phyloP scores from a whole-genome alignment of 1,140 invertebrate species.

The Macrotrachela quadricornifera region DNA sequence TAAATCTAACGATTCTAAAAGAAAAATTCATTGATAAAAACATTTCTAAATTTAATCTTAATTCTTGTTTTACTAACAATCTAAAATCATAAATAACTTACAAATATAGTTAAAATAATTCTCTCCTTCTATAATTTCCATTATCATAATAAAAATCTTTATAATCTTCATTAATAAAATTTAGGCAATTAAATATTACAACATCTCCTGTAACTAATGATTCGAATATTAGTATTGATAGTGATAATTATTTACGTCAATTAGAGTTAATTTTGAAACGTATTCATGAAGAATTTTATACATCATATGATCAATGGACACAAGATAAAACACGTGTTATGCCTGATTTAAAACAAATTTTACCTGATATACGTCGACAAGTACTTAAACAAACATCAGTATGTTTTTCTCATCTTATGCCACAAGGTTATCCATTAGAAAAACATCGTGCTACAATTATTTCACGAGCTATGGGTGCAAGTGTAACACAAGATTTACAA shows the following conservation, averaged over 20 bases:
- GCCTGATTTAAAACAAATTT: slow-evolving; percentile 6
- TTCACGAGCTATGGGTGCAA: not conserved
- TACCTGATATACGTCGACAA: slow-evolving; percentile 2
- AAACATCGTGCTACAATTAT: slow-evolving; percentile 5
- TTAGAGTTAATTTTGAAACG: not conserved
- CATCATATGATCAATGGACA: not conserved
- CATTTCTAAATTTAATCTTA: too few relatives aligned
- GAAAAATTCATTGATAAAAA: too few relatives aligned
- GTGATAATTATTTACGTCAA: not conserved
- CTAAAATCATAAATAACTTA: too few relatives aligned
- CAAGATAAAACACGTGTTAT: not conserved
- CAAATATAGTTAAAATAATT: too few relatives aligned
- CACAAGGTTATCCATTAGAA: not conserved
- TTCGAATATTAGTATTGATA: not conserved
- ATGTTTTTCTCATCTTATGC: slow-evolving; percentile 2
- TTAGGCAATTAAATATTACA: too few relatives aligned
- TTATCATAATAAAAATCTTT: too few relatives aligned
- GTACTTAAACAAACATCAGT: slow-evolving; percentile 1
- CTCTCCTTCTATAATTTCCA: too few relatives aligned
- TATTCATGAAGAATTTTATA: not conserved
- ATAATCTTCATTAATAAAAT: too few relatives aligned
- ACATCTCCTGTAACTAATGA: not conserved
- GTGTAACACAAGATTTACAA: slow-evolving; percentile 2
- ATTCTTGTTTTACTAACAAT: too few relatives aligned
- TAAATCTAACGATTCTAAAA: too few relatives aligned